Percentiles rank a stretch among this genome's conserved stretches.
These are phyloP conservation scores for Condylostylus longicornis DNA, from an alignment of 1,140 invertebrate species.

Conservation along the genomic window DNA sequence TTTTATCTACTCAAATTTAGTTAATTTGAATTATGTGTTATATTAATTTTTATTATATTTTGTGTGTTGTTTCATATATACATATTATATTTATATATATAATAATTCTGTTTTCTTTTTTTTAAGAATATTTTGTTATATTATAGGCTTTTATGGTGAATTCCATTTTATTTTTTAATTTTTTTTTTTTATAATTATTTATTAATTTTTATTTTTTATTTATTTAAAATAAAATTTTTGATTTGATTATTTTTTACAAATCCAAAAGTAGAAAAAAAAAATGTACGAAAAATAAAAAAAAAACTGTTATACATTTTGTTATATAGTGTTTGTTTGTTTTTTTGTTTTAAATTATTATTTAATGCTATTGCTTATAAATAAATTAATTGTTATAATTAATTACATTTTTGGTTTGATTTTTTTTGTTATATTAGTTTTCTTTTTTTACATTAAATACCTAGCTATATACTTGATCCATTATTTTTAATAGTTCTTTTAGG, in stretches of 20 bases:
- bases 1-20: too few relatives aligned
- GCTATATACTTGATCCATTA: too few relatives aligned
- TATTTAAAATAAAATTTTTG: background rate
- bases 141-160: slow-evolving; percentile 9
- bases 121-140: slow-evolving; percentile 8
- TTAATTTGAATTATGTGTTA: background rate
- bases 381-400: too few relatives aligned
- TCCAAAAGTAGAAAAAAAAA: background rate
- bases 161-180: slow-evolving; percentile 20
- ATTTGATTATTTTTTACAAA: background rate
- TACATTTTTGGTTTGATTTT: too few relatives aligned
- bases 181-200: background rate
- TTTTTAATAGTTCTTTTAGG: too few relatives aligned
- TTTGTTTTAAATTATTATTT: too few relatives aligned
- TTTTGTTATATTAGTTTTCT: too few relatives aligned
- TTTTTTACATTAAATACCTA: too few relatives aligned
- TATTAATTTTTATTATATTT: background rate
- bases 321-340: too few relatives aligned
- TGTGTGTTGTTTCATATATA: background rate
- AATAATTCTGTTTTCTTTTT: slow-evolving; percentile 12
- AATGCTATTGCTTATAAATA: too few relatives aligned
- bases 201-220: background rate
- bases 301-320: too few relatives aligned
- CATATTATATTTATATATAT: background rate
- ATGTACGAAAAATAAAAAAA: background rate